Evolutionary conservation across 2,797 vertebrate species (phyloP).

Genomic region (Anguilla obscura): DNA sequence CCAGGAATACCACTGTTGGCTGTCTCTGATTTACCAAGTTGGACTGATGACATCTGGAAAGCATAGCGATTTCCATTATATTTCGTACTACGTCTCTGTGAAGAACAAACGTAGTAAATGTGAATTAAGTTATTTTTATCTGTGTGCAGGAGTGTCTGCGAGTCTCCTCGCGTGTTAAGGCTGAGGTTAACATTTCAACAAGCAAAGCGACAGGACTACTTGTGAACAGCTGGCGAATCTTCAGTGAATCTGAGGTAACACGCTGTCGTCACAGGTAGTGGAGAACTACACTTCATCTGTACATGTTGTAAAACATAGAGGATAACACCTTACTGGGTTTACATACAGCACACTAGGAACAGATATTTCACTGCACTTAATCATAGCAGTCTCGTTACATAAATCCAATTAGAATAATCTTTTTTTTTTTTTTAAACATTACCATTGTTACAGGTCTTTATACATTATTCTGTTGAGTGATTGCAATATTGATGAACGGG

Average conservation of each 20-base stretch:
- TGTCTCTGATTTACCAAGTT: too few relatives aligned
- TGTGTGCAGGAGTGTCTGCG: not conserved
- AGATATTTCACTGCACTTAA: not conserved
- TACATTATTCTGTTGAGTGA: not conserved
- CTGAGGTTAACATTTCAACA: not conserved
- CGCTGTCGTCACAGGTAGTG: not conserved
- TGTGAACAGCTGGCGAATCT: not conserved
- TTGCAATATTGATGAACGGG: too few relatives aligned
- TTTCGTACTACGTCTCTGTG: too few relatives aligned
- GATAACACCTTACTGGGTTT: not conserved
- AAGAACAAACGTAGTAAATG: too few relatives aligned
- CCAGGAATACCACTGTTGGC: too few relatives aligned
- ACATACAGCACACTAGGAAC: not conserved
- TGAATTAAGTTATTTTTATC: too few relatives aligned
- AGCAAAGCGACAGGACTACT: not conserved
- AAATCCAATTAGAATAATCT: not conserved
- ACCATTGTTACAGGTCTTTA: not conserved
- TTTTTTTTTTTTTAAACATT: not conserved
- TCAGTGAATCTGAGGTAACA: not conserved
- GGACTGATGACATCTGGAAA: too few relatives aligned
- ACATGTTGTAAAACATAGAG: not conserved
- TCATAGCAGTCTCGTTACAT: not conserved
- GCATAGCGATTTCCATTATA: too few relatives aligned
- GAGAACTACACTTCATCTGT: not conserved
- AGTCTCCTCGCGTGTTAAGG: not conserved